Evolutionary conservation across 2,113 vertebrate genomes (phyloP).

Genomic region (Tonatia bakeri): DNA sequence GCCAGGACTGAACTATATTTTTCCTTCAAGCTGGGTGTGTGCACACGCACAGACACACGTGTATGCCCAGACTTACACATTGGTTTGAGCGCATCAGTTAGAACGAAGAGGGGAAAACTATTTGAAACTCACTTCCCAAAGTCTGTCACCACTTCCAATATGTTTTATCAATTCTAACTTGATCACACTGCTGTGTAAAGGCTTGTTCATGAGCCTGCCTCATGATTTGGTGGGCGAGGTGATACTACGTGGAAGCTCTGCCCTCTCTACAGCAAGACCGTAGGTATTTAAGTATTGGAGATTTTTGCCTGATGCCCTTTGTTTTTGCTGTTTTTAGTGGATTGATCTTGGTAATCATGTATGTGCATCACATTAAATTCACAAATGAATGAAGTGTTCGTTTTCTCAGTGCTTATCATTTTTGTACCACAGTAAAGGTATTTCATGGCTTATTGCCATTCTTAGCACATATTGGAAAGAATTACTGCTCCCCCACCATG

Average conservation of each 20-base stretch:
- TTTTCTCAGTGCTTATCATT: not conserved
- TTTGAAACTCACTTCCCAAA: not conserved
- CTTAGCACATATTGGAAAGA: not conserved
- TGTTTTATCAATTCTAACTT: not conserved
- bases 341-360: not conserved
- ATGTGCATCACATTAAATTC: not conserved
- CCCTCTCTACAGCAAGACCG: not conserved
- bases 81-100: not conserved
- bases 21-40: not conserved
- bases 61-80: not conserved
- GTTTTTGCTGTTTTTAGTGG: not conserved
- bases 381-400: not conserved
- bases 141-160: not conserved
- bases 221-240: not conserved
- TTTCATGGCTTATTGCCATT: not conserved
- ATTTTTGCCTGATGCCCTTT: not conserved
- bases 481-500: not conserved
- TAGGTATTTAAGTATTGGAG: not conserved
- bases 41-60: not conserved
- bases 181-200: not conserved
- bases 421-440: not conserved
- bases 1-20: not conserved
- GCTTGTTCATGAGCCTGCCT: not conserved
- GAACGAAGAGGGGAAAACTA: not conserved
- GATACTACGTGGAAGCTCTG: not conserved